Percentiles rank a stretch among this genome's conserved stretches.
phyloP scores from a whole-genome alignment of 2,113 vertebrate genomes.

The Anguilla rostrata region DNA sequence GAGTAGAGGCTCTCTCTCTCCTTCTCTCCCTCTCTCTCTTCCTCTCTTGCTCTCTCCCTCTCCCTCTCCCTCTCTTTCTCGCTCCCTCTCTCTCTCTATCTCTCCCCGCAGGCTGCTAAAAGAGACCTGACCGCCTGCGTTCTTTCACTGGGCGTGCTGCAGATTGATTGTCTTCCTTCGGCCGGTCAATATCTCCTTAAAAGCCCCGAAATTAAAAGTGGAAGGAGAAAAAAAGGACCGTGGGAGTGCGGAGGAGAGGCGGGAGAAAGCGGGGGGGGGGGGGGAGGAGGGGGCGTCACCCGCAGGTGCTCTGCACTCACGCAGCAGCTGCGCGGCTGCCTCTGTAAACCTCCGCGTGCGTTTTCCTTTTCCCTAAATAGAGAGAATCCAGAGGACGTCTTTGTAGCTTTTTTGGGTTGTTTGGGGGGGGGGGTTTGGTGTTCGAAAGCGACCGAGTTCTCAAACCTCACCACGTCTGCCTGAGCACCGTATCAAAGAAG shows the following conservation, averaged over 20 bases:
- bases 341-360: neutral
- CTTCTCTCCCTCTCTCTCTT: neutral
- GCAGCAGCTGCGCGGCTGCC: conserved; percentile 10
- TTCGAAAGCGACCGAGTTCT: neutral
- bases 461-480: neutral
- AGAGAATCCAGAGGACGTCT: neutral
- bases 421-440: neutral
- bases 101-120: conserved; percentile 1
- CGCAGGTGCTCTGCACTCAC: neutral
- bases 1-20: neutral
- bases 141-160: neutral
- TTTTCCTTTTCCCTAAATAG: neutral
- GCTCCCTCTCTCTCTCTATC: no score
- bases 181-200: conserved; percentile 25
- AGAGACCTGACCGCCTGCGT: neutral
- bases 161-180: conserved; percentile 30
- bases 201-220: conserved; percentile 34
- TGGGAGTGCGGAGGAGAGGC: neutral
- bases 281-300: neutral
- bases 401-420: neutral
- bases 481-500: neutral
- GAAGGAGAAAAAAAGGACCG: conserved; percentile 8
- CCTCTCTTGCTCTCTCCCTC: neutral
- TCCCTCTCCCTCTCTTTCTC: neutral
- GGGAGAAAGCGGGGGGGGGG: neutral